Base-by-base conservation (phyloP, 2,797 vertebrate genomes). In the Cossypha heuglini region DNA sequence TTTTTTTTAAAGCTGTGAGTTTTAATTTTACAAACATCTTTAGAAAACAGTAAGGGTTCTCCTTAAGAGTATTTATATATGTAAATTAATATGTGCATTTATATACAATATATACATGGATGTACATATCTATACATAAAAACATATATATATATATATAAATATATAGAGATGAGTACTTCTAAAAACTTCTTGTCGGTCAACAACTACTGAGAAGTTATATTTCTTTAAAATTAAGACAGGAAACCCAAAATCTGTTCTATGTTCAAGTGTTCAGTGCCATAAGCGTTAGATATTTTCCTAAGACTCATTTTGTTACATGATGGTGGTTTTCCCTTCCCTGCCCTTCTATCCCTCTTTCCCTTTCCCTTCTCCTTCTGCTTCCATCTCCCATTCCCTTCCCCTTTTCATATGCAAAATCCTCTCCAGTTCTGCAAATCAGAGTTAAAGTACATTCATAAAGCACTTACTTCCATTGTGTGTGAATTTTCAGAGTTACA, bases 1-100 rank as follows among this genome's bases (percentile, higher is more conserved):
- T 12, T 46, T 55, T 16, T 21, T 22, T 28, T 6, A 0, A 28
- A 42, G 10, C 0, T 17, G 2, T 1, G 13, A 3, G 1, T 43
- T 90, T 73, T 49, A 37, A 46, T 31, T 55, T 2, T 40, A 31
- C 12, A 71, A 28, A 28, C 13, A 6, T 15, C 3, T 49, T 66
- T 25, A 45, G 24, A 71, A 71, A 80, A 62, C 4, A 54, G 8
- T 29, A 74, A 61, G 7, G 8, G 1, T 46, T 91, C 84, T 54
- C 28, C 57, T 24, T 42, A 52, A 28, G 55, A 48, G 7, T 21
- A 19, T 61, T 58, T 49, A 16, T 20, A 26, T 19, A 48, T 35
- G 10, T 16, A 45, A 38, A 61, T 35, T 5, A 58, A 49, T 9
- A 49, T 45, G 13, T 35, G 40, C 3, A 8, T 42, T 13, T 33